Conservation (phyloP, 2,113 vertebrate genomes). For the Sander lucioperca region DNA sequence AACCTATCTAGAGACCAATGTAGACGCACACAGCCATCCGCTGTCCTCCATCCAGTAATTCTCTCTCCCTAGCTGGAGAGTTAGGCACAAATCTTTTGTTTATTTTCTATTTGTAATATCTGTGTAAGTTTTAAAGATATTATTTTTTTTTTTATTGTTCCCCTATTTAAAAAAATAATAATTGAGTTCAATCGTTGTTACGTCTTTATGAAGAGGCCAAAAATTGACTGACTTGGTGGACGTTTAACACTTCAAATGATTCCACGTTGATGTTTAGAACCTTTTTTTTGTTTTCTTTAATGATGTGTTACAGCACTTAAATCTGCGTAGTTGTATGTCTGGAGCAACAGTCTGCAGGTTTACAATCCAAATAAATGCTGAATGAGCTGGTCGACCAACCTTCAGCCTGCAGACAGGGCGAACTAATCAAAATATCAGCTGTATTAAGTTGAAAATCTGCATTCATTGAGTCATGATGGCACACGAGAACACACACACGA, state of each 20-base stretch:
- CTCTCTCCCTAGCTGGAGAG: constrained; percentile 52
- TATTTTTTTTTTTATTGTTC: constrained; percentile 51
- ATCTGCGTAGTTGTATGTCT: constrained; percentile 39
- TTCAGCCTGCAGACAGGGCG: constrained; percentile 14
- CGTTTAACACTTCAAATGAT: constrained; percentile 63
- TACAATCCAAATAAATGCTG: constrained; percentile 35
- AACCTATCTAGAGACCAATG: constrained; percentile 34
- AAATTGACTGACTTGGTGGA: constrained; percentile 48
- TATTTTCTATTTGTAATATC: constrained; percentile 48
- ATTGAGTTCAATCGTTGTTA: constrained; percentile 23
- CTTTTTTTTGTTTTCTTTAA: constrained; percentile 41
- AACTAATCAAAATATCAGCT: constrained; percentile 35
- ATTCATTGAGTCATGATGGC: constrained; percentile 33
- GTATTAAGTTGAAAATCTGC: constrained; percentile 25
- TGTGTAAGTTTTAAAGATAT: constrained; percentile 45
- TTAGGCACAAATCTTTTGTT: constrained; percentile 53
- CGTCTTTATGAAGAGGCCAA: constrained; percentile 52
- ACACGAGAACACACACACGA: constrained; percentile 43
- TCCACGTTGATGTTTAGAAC: constrained; percentile 62
- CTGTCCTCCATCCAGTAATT: constrained; percentile 48
- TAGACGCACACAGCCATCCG: constrained; percentile 17
- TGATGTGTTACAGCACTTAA: constrained; percentile 52
- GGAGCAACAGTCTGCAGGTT: constrained; percentile 42
- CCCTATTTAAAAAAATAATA: constrained; percentile 62
- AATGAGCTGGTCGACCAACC: constrained; percentile 32